These are phyloP conservation scores for Diabrotica virgifera DNA, from an alignment of 1,140 invertebrate species.

Conservation along the genomic window DNA sequence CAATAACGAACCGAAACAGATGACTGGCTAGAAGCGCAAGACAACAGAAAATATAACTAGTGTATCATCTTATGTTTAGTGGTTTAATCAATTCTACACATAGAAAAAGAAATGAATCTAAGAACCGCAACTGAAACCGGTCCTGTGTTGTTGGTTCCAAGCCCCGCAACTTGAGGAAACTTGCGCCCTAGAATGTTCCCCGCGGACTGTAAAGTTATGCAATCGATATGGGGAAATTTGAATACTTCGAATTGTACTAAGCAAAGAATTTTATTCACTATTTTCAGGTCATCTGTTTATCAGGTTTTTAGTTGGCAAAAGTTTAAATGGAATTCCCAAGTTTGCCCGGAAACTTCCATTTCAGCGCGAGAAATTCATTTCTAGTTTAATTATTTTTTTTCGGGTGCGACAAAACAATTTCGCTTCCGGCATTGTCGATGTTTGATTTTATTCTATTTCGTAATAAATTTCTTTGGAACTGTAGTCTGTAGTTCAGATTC, in stretches of 20 bases:
- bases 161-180: slow-evolving; percentile 15
- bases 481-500: too few species aligned
- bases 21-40: too few species aligned
- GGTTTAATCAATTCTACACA: too few species aligned
- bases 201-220: slow-evolving; percentile 22
- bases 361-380: slow-evolving; percentile 1
- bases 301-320: slow-evolving; percentile 16
- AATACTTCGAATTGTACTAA: slow-evolving; percentile 26
- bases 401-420: slow-evolving; percentile 3
- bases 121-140: too few species aligned
- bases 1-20: too few species aligned
- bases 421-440: neutral
- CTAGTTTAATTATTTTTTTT: slow-evolving; percentile 7
- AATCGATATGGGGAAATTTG: slow-evolving; percentile 30
- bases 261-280: slow-evolving; percentile 18
- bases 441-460: neutral
- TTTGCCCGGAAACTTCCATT: slow-evolving; percentile 9
- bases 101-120: too few species aligned
- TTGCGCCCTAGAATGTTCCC: slow-evolving; percentile 15
- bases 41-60: too few species aligned
- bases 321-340: slow-evolving; percentile 21
- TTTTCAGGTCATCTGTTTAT: slow-evolving; percentile 20
- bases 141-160: neutral
- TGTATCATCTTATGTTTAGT: too few species aligned
- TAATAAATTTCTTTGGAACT: too few species aligned